Conservation (phyloP, 2,113 vertebrate genomes). For the Arenaria interpres region DNA sequence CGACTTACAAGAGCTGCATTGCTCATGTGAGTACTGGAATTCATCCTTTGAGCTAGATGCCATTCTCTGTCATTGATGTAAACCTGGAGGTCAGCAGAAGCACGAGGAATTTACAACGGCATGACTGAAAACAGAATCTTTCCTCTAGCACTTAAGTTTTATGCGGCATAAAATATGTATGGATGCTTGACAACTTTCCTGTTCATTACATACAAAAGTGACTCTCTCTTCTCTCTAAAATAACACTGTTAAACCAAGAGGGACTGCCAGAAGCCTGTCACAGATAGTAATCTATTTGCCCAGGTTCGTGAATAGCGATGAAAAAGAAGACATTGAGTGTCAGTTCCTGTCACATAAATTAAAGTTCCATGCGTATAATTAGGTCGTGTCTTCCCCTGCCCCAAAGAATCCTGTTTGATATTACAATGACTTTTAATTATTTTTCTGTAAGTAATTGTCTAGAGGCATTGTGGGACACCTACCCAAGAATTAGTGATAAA, state of each 20-base stretch:
- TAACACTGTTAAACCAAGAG: slow-evolving; percentile 50
- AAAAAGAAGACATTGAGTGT: slow-evolving; percentile 20
- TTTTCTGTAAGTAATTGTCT: not conserved
- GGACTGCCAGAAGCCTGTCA: slow-evolving; percentile 55
- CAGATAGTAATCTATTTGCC: slow-evolving; percentile 55
- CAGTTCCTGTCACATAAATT: slow-evolving; percentile 29
- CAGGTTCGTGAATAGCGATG: slow-evolving; percentile 25
- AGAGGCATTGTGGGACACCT: not conserved
- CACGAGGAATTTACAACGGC: not conserved
- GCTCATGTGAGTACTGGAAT: not conserved
- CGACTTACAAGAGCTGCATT: not conserved
- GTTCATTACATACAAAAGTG: slow-evolving; percentile 57
- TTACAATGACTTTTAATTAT: not conserved
- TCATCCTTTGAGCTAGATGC: not conserved
- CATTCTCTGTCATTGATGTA: not conserved
- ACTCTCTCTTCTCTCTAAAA: slow-evolving; percentile 37
- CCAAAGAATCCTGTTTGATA: not conserved
- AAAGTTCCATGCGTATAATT: not conserved
- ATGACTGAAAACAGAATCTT: slow-evolving; percentile 13
- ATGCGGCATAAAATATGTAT: slow-evolving; percentile 61
- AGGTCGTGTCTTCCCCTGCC: not conserved
- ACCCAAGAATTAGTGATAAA: not conserved
- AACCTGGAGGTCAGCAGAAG: slow-evolving; percentile 18
- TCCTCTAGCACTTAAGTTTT: slow-evolving; percentile 40
- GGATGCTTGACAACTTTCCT: slow-evolving; percentile 38